Evolutionary conservation across 1,140 invertebrate species (phyloP).

Genomic region (Aphelinus atriplicis): DNA sequence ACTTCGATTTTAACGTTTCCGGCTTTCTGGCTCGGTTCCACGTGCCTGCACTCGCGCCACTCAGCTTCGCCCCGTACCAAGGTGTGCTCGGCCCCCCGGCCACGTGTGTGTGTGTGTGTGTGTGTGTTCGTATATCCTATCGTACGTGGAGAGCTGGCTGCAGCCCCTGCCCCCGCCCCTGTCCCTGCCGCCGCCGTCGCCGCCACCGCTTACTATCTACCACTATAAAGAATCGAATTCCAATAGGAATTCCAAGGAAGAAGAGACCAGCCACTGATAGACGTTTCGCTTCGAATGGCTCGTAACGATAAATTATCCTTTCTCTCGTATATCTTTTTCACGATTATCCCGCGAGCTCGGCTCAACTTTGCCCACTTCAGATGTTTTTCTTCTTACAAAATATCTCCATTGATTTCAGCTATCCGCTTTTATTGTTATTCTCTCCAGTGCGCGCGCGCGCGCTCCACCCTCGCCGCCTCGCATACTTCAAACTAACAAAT

Average conservation of each 20-base stretch:
- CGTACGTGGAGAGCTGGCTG: background rate
- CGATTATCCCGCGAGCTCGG: background rate
- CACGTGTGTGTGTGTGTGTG: background rate
- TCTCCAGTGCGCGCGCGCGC: background rate
- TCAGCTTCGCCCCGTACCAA: background rate
- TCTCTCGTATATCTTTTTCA: slow-evolving; percentile 20
- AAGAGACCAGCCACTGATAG: slow-evolving; percentile 31
- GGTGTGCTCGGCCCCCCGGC: too few species aligned
- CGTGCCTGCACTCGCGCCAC: slow-evolving; percentile 24
- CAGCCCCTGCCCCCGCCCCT: background rate
- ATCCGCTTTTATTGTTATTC: background rate
- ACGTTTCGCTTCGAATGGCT: slow-evolving; percentile 46
- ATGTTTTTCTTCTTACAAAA: slow-evolving; percentile 13
- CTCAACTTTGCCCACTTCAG: background rate
- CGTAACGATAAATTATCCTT: slow-evolving; percentile 43
- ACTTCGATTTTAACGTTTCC: slow-evolving; percentile 53
- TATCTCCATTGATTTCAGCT: slow-evolving; percentile 1
- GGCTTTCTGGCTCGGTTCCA: slow-evolving; percentile 53
- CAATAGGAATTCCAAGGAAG: slow-evolving; percentile 49
- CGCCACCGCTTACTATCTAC: background rate
- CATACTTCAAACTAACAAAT: too few species aligned
- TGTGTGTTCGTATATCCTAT: background rate
- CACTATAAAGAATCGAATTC: slow-evolving; percentile 50
- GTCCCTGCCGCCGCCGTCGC: too few species aligned
- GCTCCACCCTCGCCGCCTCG: too few species aligned